These are phyloP conservation scores for Atta colombica DNA, from an alignment of 1,140 invertebrate genomes.

Conservation along the genomic window DNA sequence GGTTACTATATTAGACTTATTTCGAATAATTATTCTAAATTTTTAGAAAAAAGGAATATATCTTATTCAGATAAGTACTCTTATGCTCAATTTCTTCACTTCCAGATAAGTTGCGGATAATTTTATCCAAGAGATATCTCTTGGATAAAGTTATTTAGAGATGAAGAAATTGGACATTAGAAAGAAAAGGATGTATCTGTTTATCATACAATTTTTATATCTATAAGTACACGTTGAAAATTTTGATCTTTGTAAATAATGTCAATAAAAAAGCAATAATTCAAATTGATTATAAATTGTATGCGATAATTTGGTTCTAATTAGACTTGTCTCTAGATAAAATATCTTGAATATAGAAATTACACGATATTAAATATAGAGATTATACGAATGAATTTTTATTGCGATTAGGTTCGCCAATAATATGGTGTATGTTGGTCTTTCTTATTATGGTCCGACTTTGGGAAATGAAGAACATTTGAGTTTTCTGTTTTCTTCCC, in stretches of 20 bases:
- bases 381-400: background rate
- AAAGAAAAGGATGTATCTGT: background rate
- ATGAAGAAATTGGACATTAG: too few species aligned
- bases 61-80: background rate
- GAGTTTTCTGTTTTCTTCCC: constrained; percentile 94
- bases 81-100: too few species aligned
- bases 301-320: background rate
- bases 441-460: constrained; percentile 95
- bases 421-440: constrained; percentile 94
- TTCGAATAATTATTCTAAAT: background rate
- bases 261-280: background rate
- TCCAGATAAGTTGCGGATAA: too few species aligned
- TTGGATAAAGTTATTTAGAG: too few species aligned
- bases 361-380: background rate
- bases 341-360: background rate
- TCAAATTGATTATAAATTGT: background rate
- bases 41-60: background rate
- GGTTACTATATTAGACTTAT: background rate
- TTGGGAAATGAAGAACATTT: constrained; percentile 94
- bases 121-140: too few species aligned
- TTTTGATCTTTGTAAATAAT: background rate
- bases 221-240: background rate
- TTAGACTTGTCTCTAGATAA: background rate
- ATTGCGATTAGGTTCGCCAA: constrained; percentile 87
- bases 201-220: background rate